Evolutionary conservation across 2,797 vertebrate species (phyloP).

Genomic region (Vireo griseus): DNA sequence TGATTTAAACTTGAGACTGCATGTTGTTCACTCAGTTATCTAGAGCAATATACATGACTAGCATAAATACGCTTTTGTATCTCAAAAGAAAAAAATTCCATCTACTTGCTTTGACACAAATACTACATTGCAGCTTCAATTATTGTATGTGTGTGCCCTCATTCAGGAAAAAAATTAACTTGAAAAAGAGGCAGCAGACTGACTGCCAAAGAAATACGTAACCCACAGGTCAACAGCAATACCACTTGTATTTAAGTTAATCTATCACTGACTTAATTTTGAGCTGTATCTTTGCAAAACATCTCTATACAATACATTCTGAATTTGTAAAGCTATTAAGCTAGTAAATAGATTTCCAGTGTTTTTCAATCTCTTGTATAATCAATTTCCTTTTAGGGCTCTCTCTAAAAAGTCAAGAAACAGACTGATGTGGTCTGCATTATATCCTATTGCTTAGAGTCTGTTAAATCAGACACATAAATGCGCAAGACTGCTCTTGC

Average conservation of each 20-base stretch:
- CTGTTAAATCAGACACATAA: neutral
- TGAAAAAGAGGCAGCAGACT: neutral
- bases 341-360: neutral
- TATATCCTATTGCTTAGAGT: neutral
- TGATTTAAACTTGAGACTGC: neutral
- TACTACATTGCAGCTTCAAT: neutral
- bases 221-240: neutral
- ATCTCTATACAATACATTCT: neutral
- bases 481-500: neutral
- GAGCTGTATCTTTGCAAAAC: neutral
- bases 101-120: neutral
- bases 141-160: neutral
- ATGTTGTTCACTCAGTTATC: neutral
- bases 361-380: neutral
- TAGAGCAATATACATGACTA: neutral
- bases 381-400: neutral
- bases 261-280: neutral
- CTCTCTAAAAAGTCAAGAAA: neutral
- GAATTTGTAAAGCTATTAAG: neutral
- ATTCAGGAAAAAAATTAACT: neutral
- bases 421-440: neutral
- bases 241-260: neutral
- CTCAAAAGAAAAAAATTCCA: neutral
- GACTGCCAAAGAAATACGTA: neutral
- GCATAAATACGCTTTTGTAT: neutral